A percentile compares a stretch with the other conserved stretches of the same genome.
phyloP scores from a whole-genome alignment of 2,888 invertebrate genomes.

The Drepanosiphum platanoidis region DNA sequence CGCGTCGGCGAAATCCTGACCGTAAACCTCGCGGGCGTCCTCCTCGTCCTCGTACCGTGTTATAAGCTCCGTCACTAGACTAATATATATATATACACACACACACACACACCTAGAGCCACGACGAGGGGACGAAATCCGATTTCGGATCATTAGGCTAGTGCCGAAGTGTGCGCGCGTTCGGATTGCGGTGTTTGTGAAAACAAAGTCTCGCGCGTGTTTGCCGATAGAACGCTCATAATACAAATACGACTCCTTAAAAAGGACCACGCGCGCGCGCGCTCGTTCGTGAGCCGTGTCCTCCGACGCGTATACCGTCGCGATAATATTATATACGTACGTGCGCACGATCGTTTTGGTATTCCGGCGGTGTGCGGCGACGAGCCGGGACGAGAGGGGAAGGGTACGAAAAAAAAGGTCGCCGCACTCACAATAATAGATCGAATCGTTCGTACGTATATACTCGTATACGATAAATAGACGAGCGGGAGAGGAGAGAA shows the following conservation, averaged over 20 bases:
- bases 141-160: conserved; percentile 51
- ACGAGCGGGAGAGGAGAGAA: background rate
- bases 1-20: background rate
- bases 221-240: background rate
- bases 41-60: background rate
- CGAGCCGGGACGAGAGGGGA: background rate
- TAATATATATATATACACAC: background rate
- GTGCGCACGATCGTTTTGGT: conserved; percentile 20
- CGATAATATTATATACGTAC: no score
- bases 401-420: conserved; percentile 10
- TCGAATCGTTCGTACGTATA: conserved; percentile 4
- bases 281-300: no score
- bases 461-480: no score
- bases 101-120: background rate
- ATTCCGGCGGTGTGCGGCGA: conserved; percentile 20
- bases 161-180: no score
- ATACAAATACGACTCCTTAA: background rate
- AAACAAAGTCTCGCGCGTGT: no score
- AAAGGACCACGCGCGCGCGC: background rate
- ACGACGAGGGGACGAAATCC: conserved; percentile 23
- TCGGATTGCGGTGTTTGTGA: background rate
- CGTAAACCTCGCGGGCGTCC: background rate
- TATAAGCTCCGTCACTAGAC: background rate
- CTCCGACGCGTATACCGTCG: no score
- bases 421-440: conserved; percentile 13